These are phyloP conservation scores for Cetoscarus ocellatus DNA, from an alignment of 2,797 vertebrate species.

Conservation along the genomic window DNA sequence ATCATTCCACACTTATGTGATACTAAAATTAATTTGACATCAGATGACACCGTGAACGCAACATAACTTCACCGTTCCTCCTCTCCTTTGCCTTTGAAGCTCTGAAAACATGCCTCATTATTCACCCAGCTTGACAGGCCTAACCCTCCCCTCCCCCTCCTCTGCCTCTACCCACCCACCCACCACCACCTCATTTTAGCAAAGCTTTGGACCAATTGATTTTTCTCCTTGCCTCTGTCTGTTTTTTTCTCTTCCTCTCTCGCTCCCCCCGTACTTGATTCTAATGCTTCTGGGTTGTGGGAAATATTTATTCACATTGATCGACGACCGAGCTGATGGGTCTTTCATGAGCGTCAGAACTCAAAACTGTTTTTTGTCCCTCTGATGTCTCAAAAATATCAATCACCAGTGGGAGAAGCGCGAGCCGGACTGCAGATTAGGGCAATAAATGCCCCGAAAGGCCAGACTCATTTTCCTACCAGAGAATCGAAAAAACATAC, in stretches of 20 bases:
- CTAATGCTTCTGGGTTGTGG: constrained; percentile 84
- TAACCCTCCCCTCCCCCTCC: not conserved
- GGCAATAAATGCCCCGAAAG: constrained; percentile 59
- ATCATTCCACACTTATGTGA: constrained; percentile 38
- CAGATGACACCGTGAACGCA: constrained; percentile 39
- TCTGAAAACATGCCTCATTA: constrained; percentile 74
- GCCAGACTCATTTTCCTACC: constrained; percentile 64
- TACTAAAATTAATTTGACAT: constrained; percentile 59
- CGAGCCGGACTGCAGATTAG: constrained; percentile 68
- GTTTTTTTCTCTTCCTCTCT: not conserved
- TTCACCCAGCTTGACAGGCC: constrained; percentile 73
- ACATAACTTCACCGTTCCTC: constrained; percentile 51
- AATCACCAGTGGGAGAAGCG: constrained; percentile 70
- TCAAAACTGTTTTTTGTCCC: constrained; percentile 82
- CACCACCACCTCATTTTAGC: constrained; percentile 59
- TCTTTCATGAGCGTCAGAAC: constrained; percentile 83
- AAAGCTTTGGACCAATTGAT: constrained; percentile 82
- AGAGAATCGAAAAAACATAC: constrained; percentile 33
- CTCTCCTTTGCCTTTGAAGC: constrained; percentile 68
- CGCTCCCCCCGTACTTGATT: constrained; percentile 63
- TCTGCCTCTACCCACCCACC: constrained; percentile 35
- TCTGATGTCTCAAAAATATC: constrained; percentile 83
- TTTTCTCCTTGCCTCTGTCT: constrained; percentile 67
- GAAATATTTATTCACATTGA: constrained; percentile 88
- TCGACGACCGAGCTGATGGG: constrained; percentile 79